A percentile compares a stretch with the other conserved stretches of the same genome.
phyloP scores from a whole-genome alignment of 2,888 invertebrate species.

The Brenthis hecate region DNA sequence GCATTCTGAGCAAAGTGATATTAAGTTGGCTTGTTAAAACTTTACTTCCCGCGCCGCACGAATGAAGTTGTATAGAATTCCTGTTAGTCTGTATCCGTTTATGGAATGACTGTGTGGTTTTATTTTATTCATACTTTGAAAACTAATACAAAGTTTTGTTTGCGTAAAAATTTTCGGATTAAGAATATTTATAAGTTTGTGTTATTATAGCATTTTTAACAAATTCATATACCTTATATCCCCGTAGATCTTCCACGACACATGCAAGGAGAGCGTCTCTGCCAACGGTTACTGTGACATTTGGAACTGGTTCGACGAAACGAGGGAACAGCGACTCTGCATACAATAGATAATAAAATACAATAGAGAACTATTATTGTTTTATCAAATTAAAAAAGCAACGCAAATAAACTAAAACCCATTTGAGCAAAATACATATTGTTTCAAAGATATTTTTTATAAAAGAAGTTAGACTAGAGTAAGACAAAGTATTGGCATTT shows the following conservation, averaged over 20 bases:
- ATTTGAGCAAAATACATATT: neutral
- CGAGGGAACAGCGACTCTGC: constrained; percentile 85
- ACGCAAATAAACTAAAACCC: neutral
- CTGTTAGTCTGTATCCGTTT: constrained; percentile 36
- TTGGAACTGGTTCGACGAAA: constrained; percentile 94
- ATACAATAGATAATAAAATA: constrained; percentile 51
- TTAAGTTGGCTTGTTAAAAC: constrained; percentile 83
- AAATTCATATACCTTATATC: constrained; percentile 86
- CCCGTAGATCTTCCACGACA: constrained; percentile 93
- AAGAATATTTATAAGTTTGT: constrained; percentile 3
- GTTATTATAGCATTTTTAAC: constrained; percentile 12
- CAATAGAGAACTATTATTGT: constrained; percentile 20
- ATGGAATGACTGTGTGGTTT: constrained; percentile 4
- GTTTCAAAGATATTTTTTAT: neutral
- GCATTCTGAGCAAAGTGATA: constrained; percentile 79
- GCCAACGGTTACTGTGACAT: constrained; percentile 94
- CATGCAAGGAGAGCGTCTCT: constrained; percentile 93
- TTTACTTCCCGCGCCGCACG: constrained; percentile 68
- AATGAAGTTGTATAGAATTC: constrained; percentile 69
- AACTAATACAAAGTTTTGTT: no score
- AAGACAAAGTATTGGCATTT: neutral
- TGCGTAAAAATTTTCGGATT: no score
- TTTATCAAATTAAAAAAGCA: constrained; percentile 18
- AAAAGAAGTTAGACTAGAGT: neutral
- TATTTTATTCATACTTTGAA: constrained; percentile 10